A percentile compares a stretch with the other conserved stretches of the same genome.
These are phyloP conservation scores for Porites evermanni DNA, from an alignment of 92 coral and sea anemone species.

Conservation along the genomic window DNA sequence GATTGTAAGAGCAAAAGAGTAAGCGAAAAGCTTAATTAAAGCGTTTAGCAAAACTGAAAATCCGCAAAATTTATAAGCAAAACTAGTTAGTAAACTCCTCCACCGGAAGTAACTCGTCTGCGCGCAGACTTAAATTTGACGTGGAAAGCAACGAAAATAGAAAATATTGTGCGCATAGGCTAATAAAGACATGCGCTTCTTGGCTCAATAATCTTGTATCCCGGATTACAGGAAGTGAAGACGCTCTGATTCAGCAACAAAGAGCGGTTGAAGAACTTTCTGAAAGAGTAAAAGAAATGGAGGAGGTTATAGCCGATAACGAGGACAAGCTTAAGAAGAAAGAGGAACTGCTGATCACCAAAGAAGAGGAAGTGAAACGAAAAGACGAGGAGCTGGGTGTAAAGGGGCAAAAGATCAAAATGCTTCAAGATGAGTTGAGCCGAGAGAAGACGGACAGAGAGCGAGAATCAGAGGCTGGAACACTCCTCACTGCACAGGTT, in stretches of 20 bases:
- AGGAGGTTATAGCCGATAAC: slow-evolving; percentile 31
- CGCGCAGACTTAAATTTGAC: no score
- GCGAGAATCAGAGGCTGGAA: slow-evolving; percentile 30
- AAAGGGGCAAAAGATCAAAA: slow-evolving; percentile 69
- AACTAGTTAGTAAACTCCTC: no score
- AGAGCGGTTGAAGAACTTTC: slow-evolving; percentile 43
- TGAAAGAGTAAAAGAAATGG: slow-evolving; percentile 44
- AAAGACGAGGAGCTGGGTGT: slow-evolving; percentile 33
- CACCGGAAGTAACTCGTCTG: no score
- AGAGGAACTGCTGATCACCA: slow-evolving; percentile 30
- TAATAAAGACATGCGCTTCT: no score
- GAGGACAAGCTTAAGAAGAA: slow-evolving; percentile 45
- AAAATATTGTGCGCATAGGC: no score
- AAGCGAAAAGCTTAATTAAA: neutral
- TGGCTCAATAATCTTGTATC: neutral
- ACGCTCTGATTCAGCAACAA: slow-evolving; percentile 32
- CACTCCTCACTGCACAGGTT: slow-evolving; percentile 33
- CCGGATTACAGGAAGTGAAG: slow-evolving; percentile 33
- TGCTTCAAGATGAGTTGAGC: slow-evolving; percentile 66
- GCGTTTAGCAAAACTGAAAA: neutral
- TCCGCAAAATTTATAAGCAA: no score
- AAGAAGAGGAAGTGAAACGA: slow-evolving; percentile 48
- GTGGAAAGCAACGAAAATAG: no score
- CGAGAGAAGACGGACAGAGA: slow-evolving; percentile 64
- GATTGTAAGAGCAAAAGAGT: neutral